Evolutionary conservation across 2,888 invertebrate genomes (phyloP).

Genomic region (Parthenolecanium corni): DNA sequence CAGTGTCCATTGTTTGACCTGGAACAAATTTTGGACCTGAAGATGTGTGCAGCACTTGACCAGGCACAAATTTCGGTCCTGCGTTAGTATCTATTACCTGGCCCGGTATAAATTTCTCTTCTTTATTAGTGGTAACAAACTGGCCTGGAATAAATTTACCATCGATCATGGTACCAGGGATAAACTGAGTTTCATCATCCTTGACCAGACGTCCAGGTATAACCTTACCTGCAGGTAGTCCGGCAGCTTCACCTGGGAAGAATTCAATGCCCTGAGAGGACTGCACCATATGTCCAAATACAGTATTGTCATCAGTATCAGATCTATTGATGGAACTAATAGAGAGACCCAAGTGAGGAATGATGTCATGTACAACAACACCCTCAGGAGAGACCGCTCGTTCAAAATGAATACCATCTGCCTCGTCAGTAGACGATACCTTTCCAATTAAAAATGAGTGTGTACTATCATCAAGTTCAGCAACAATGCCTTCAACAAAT

Average conservation of each 20-base stretch:
- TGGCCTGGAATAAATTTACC: slow-evolving; percentile 58
- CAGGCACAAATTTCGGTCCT: slow-evolving; percentile 62
- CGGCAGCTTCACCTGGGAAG: slow-evolving; percentile 45
- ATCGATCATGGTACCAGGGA: slow-evolving; percentile 56
- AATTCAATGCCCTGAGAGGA: slow-evolving; percentile 54
- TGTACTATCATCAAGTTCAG: slow-evolving; percentile 47
- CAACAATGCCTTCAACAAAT: slow-evolving; percentile 54
- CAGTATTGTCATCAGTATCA: slow-evolving; percentile 37
- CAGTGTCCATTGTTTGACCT: slow-evolving; percentile 59
- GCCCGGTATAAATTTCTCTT: slow-evolving; percentile 59
- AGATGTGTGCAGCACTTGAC: slow-evolving; percentile 60
- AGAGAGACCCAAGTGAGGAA: slow-evolving; percentile 31
- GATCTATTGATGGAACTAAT: slow-evolving; percentile 30
- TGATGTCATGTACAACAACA: slow-evolving; percentile 12
- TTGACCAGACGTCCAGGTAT: slow-evolving; percentile 53
- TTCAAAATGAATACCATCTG: not conserved
- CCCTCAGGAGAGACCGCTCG: not conserved
- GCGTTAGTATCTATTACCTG: slow-evolving; percentile 58
- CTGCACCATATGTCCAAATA: slow-evolving; percentile 57
- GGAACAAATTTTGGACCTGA: slow-evolving; percentile 54
- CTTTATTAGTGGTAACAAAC: slow-evolving; percentile 54
- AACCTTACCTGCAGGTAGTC: slow-evolving; percentile 46
- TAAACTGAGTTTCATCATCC: slow-evolving; percentile 52
- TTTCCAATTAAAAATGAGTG: slow-evolving; percentile 49
- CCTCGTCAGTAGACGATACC: slow-evolving; percentile 38